Evolutionary conservation across 2,888 invertebrate species (phyloP), one percentile per base, ranked within the genome.

Genomic region (Euspilapteryx auroguttella): DNA sequence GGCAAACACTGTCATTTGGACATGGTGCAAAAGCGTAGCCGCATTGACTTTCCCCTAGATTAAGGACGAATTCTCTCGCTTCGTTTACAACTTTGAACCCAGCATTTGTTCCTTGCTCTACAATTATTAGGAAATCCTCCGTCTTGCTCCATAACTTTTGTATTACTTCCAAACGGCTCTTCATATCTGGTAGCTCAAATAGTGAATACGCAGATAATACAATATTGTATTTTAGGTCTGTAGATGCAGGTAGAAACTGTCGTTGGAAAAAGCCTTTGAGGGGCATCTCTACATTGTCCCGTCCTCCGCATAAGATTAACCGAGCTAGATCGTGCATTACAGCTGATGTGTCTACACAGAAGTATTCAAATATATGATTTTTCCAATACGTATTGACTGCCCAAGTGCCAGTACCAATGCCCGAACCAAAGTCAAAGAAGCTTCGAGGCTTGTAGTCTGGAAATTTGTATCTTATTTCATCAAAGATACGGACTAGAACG

Each of bases 391-490:
- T 55, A 42, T 85, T 83, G 0, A 86, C 82, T 0, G 91, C 95
- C 94, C 94, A 94, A 29, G 85, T 82, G 0, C 84, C 89, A 0
- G 90, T 87, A 0, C 94, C 95, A 3, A 91, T 65, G 1, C 97
- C 97, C 4, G 94, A 91, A 1, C 96, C 97, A 57, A 91, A 94
- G 65, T 97, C 95, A 41, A 95, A 88, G 38, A 93, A 79, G 33
- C 83, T 82, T 32, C 79, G 66, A 0, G 96, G 96, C 32, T 73
- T 71, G 51, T 89, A 96, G 11, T 80, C 55, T 0, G 78, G 71
- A 49, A 86, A 78, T 29, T 83, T 71, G 21, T 49, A 50, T 27
- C 65, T 63, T 29, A 95, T 86, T 71, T 94, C 94, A 24, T 79
- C 69, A 22, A 95, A 80, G 27, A 94, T 81, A 44, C 79, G 81